Evolutionary conservation across 2,797 vertebrate genomes (phyloP), one percentile per base, ranked within the genome.

Genomic region (Myripristis jacobus): DNA sequence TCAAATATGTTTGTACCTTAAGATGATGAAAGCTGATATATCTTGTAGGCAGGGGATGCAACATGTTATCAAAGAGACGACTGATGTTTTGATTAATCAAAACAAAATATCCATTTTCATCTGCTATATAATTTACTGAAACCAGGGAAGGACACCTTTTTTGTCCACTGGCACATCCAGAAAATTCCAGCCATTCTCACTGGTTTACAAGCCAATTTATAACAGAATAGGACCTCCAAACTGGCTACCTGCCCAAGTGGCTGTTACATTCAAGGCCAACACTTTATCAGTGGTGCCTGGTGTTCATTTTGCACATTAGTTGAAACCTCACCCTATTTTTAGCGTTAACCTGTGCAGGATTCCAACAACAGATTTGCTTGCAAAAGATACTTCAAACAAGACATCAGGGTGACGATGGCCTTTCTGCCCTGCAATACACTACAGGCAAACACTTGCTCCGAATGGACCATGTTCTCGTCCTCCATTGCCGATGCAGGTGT

Each of bases 361-460:
- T 11, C 12, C n/a, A 2, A 36, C 34, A 24, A 11, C 56, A 46
- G 2, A 25, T 57, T 31, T 60, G 3, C 19, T 41, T 18, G 38
- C 34, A 38, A n/a, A 41, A 44, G 22, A 36, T 36, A 60, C 3
- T 13, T 3, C 10, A 1, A 1, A n/a, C 18, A 29, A 9, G 19
- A 54, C 52, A 57, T 16, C 9, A 24, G 9, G 12, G 29, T 19
- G 41, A 16, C 50, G 13, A 12, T 43, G 18, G 13, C 2, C 41
- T 15, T 1, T 5, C 7, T 75, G 19, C 24, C 10, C 13, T 22
- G 16, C 11, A 21, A 21, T 19, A 58, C 52, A 48, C n/a, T 52
- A 52, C 68, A 81, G 78, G 52, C 1, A 72, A 81, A 74, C 73
- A 75, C 58, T n/a, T 53, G 4, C 66, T 87, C 5, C 34, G 67